Conservation (phyloP, 1,140 invertebrate genomes). For the Drosophila varians region DNA sequence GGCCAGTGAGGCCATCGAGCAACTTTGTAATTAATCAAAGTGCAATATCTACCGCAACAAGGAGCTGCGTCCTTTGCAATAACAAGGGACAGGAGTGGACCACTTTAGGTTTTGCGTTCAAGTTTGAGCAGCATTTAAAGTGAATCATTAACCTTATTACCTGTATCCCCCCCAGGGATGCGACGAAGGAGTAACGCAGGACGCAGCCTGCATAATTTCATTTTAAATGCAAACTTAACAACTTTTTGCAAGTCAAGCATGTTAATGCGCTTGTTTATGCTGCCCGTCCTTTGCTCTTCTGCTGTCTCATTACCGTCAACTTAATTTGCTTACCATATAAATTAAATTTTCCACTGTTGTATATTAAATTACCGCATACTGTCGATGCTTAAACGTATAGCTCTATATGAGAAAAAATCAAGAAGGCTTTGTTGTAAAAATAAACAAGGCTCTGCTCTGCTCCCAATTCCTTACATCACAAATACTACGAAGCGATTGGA, state of each 20-base stretch:
- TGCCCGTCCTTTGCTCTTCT: constrained; percentile 1
- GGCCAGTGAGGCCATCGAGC: constrained; percentile 27
- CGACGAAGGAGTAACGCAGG: not conserved
- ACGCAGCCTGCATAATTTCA: constrained; percentile 63
- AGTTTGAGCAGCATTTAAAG: constrained; percentile 67
- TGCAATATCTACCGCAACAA: constrained; percentile 48
- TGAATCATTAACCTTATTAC: constrained; percentile 75
- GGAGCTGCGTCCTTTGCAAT: constrained; percentile 6
- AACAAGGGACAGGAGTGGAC: constrained; percentile 1
- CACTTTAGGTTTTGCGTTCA: constrained; percentile 13
- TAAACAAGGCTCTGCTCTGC: too few relatives aligned
- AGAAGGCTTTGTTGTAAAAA: too few relatives aligned
- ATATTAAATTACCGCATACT: constrained; percentile 27
- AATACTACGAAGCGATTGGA: too few relatives aligned
- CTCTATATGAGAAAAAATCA: too few relatives aligned
- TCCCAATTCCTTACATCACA: too few relatives aligned
- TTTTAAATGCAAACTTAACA: constrained; percentile 72
- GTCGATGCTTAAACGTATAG: too few relatives aligned
- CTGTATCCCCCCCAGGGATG: constrained; percentile 8
- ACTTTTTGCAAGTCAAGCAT: constrained; percentile 67
- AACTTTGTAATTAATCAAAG: constrained; percentile 75
- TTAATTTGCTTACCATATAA: constrained; percentile 48
- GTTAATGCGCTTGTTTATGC: constrained; percentile 49
- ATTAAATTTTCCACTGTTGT: constrained; percentile 22
- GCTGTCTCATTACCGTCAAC: constrained; percentile 45